Evolutionary conservation across 2,113 vertebrate species (phyloP), one percentile per base, ranked within the genome.

Genomic region (Tyto alba): DNA sequence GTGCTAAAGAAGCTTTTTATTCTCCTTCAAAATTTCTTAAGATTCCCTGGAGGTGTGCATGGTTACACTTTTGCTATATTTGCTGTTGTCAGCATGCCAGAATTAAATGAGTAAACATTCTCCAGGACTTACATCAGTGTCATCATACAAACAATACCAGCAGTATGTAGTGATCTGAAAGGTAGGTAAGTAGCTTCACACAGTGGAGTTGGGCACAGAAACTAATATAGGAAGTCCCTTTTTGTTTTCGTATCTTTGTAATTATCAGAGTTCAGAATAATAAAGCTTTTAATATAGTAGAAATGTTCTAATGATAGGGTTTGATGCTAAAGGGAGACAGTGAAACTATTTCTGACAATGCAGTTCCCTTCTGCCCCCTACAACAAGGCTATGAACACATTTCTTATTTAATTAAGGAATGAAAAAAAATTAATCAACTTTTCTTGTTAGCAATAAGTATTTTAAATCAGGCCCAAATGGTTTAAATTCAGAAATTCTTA

Each of bases 21-120:
- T 85, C 36, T 86, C 53, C 16, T 59, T 84, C 29, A 73, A 1
- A 66, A 85, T 75, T 72, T 87, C 40, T 27, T 88, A 76, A 75
- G 52, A 43, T 59, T 72, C 48, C 22, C 16, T 56, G 45, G 56
- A 88, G 66, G 25, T 78, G 52, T 76, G 41, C 48, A 20, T 78
- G 57, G 81, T 79, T 57, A 83, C 11, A 17, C 47, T 94, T 90
- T 17, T 6, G 9, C 88, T 68, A 20, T 60, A 79, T 62, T 78
- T 92, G 84, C 73, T 85, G 36, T 68, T 94, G 81, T 92, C 87
- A 94, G 68, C 64, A 34, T 87, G 91, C 84, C 40, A 71, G 66
- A 93, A 72, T 77, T 71, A 87, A 81, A 36, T 89, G 84, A 94
- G 62, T 59, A 77, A 92, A 87, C 87, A 40, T 95, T 91, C 69